Evolutionary conservation across 1,140 invertebrate species (phyloP), one percentile per base, ranked within the genome.

Genomic region (Onthophagus taurus): DNA sequence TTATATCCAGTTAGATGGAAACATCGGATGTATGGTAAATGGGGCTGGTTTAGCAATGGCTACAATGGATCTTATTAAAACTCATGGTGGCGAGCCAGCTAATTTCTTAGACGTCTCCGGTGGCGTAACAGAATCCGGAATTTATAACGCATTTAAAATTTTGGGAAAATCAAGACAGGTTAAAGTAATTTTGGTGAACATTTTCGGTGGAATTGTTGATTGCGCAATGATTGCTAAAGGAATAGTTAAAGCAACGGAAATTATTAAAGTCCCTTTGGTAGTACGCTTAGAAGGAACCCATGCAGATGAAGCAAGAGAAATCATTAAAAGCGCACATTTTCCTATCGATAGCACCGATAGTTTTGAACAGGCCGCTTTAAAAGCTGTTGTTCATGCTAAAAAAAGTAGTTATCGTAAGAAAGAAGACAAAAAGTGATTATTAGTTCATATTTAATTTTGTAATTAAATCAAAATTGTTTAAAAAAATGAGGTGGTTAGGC

Each of bases 71-170:
- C 91, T 94, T 33, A 93, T 94, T 54, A 92, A 92, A 60, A 67
- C 92, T 36, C 87, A 93, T 57, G 90, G 90, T 21, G 92, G 92
- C 9, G 78, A 82, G 53, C 92, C 92, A 4, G 92, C 92, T 11
- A 96, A 96, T 68, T 96, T 96, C 71, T 72, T 96, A 29, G 91
- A 96, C 68, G 90, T 96, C 18, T 91, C 91, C 35, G 91, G 92
- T 54, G 76, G 71, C 47, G 85, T 86, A 0, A 81, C 75, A 47
- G 82, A 86, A 60, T 70, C 77, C 34, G 82, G 85, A 70, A 83
- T 88, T 17, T 73, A 70, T 26, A 68, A 85, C 53, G 85, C 85
- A 4, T 86, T 88, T 64, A 71, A 74, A 55, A 78, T 81, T 48
- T 5, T 38, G 24, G 14, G 6, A 4, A 3, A 18, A 2, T 18